Percentiles rank a stretch among this genome's conserved stretches.
Conservation (phyloP, 2,888 invertebrate species). For the Platypus cylindrus region DNA sequence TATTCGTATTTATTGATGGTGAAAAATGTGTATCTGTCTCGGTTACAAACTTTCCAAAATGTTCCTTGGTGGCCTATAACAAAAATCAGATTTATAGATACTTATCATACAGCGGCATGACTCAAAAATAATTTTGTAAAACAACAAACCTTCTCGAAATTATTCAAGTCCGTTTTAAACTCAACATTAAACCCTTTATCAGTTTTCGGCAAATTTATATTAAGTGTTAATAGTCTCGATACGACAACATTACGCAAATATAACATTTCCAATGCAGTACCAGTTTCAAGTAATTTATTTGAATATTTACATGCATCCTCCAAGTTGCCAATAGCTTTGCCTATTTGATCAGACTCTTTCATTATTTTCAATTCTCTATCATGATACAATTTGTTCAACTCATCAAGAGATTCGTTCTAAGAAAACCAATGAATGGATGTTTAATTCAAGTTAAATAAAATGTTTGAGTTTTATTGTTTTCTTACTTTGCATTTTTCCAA, state of each 20-base stretch:
- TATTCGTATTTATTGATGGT: conserved; percentile 39
- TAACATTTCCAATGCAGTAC: conserved; percentile 74
- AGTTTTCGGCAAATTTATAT: conserved; percentile 69
- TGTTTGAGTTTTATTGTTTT: neutral
- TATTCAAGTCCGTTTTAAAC: conserved; percentile 67
- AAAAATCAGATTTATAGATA: neutral
- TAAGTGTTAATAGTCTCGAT: conserved; percentile 62
- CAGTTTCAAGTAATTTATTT: conserved; percentile 65
- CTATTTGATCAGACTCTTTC: conserved; percentile 69
- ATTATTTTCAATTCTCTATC: conserved; percentile 80
- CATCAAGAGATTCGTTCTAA: conserved; percentile 44
- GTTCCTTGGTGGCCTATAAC: conserved; percentile 44
- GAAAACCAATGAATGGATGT: neutral
- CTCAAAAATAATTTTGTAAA: neutral
- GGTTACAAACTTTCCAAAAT: conserved; percentile 62
- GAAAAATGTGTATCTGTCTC: conserved; percentile 34
- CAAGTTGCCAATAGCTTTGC: conserved; percentile 71
- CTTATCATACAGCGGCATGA: no score
- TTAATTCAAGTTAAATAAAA: neutral
- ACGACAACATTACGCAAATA: conserved; percentile 57
- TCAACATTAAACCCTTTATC: conserved; percentile 68
- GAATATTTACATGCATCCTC: conserved; percentile 82
- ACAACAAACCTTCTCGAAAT: conserved; percentile 49
- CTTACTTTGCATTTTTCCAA: conserved; percentile 51
- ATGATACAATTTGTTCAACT: conserved; percentile 65